These are phyloP conservation scores for Zhuqinia jingwanae DNA, from an alignment of 2,888 invertebrate genomes.

Conservation along the genomic window DNA sequence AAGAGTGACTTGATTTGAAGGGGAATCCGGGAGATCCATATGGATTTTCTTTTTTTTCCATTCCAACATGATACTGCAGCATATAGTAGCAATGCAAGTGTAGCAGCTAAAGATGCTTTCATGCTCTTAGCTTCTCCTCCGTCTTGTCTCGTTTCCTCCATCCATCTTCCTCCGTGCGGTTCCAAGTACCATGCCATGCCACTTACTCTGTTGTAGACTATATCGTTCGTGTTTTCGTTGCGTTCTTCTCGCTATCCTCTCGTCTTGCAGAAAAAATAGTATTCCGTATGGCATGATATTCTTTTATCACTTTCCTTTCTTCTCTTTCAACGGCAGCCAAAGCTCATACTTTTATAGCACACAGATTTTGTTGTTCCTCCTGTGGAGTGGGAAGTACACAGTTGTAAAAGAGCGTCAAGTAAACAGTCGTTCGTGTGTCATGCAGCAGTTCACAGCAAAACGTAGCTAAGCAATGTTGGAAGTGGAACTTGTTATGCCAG, in stretches of 20 bases:
- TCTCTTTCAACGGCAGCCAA: neutral
- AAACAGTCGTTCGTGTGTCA: conserved; percentile 31
- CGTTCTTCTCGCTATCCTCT: neutral
- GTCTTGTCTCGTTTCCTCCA: too few species aligned
- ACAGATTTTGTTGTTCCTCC: conserved; percentile 7
- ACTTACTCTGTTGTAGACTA: too few species aligned
- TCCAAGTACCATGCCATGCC: too few species aligned
- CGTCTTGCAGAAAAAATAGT: neutral
- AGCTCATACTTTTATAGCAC: too few species aligned
- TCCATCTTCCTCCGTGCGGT: too few species aligned
- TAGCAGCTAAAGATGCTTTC: neutral
- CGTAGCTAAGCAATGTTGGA: too few species aligned
- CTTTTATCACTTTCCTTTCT: conserved; percentile 20
- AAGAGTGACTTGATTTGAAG: neutral
- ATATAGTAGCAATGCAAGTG: too few species aligned
- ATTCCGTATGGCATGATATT: conserved; percentile 36
- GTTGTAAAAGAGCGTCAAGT: neutral
- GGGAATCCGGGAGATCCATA: neutral
- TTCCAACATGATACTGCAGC: neutral
- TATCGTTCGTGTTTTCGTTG: too few species aligned
- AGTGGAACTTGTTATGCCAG: too few species aligned
- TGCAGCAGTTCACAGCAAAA: neutral
- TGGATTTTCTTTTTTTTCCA: neutral
- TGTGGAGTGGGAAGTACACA: neutral
- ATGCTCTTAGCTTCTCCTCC: neutral